A percentile compares a stretch with the other conserved stretches of the same genome.
Conservation (phyloP, 2,888 invertebrate species). For the Arge pagana region DNA sequence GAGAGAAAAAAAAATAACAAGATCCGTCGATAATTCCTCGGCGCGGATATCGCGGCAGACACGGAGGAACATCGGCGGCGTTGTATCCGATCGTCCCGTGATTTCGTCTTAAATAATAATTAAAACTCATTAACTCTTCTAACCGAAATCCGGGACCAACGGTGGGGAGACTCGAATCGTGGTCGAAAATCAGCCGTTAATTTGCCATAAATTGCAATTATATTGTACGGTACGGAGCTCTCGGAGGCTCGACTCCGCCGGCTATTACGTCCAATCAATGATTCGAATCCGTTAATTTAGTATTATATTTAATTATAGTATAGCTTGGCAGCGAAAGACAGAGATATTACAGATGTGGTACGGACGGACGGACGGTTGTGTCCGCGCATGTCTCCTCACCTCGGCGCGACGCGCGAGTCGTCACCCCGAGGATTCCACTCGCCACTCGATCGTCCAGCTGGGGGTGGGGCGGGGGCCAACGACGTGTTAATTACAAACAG, state of each 20-base stretch:
- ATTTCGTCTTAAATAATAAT: constrained; percentile 15
- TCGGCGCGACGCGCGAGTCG: too few species aligned
- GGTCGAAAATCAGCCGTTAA: constrained; percentile 12
- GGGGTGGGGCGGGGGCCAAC: too few species aligned
- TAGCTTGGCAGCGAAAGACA: background rate
- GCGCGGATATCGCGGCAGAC: too few species aligned
- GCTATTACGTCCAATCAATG: constrained; percentile 21
- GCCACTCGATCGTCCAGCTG: too few species aligned
- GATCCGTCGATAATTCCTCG: too few species aligned
- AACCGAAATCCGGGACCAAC: background rate
- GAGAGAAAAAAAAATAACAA: too few species aligned
- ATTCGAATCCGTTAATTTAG: constrained; percentile 13
- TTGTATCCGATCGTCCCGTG: too few species aligned
- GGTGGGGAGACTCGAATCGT: constrained; percentile 10
- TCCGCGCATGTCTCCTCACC: too few species aligned
- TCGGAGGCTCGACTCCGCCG: constrained; percentile 7
- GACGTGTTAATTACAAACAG: constrained; percentile 47
- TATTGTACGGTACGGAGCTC: constrained; percentile 9
- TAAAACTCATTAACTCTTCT: constrained; percentile 11
- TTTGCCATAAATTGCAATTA: constrained; percentile 21
- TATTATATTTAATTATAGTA: constrained; percentile 18
- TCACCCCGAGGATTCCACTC: too few species aligned
- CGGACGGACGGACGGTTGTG: too few species aligned
- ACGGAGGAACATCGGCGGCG: too few species aligned
- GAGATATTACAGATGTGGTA: constrained; percentile 16